Evolutionary conservation across 2,888 invertebrate genomes (phyloP).

Genomic region (Pomacea canaliculata): DNA sequence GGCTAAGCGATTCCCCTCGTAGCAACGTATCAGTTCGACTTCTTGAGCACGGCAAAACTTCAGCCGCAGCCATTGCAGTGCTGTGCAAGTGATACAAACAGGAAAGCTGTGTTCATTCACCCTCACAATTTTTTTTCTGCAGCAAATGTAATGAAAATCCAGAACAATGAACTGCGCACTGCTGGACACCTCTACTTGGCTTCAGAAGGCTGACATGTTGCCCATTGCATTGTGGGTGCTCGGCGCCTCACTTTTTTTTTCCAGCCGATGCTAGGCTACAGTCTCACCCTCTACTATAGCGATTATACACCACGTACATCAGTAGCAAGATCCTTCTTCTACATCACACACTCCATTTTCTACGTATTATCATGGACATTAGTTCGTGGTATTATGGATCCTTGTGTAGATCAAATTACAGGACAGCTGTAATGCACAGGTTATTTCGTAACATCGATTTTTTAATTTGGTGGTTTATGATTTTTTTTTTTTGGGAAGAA

Average conservation of each 20-base stretch:
- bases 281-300: too few species aligned
- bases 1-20: constrained; percentile 49
- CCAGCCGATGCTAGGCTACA: too few species aligned
- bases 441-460: too few species aligned
- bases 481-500: too few species aligned
- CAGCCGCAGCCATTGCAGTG: constrained; percentile 43
- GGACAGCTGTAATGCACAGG: too few species aligned
- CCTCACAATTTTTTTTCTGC: background rate
- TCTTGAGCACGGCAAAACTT: constrained; percentile 50
- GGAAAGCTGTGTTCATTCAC: constrained; percentile 2
- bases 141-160: background rate
- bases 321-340: too few species aligned
- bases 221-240: constrained; percentile 35
- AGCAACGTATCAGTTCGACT: constrained; percentile 54
- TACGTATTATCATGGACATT: too few species aligned
- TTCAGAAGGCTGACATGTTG: constrained; percentile 38
- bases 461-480: too few species aligned
- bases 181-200: constrained; percentile 13
- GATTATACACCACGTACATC: too few species aligned
- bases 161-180: constrained; percentile 5
- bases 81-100: background rate
- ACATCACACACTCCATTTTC: too few species aligned
- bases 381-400: too few species aligned
- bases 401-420: too few species aligned
- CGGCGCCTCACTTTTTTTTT: background rate